Evolutionary conservation across 2,113 vertebrate species (phyloP).

Genomic region (Apodemus speciosus): DNA sequence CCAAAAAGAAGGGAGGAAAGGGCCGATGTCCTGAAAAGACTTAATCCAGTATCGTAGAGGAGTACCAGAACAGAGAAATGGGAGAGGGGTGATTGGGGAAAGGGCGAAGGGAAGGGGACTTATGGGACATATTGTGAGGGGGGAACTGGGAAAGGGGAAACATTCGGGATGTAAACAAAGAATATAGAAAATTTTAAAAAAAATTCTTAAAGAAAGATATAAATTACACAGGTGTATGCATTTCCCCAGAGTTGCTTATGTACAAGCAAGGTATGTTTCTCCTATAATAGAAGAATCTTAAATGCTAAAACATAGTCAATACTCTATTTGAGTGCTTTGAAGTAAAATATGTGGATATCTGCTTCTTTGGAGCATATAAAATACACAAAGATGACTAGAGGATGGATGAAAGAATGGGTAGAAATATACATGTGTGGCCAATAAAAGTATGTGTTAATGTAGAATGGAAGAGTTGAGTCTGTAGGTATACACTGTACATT

Average conservation of each 20-base stretch:
- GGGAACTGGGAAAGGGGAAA: no score
- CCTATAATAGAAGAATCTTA: slow-evolving; percentile 27
- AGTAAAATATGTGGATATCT: neutral
- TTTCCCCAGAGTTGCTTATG: slow-evolving; percentile 9
- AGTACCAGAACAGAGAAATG: no score
- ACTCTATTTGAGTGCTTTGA: neutral
- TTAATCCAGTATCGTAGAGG: no score
- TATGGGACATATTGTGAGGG: no score
- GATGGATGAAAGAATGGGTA: neutral
- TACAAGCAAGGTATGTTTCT: slow-evolving; percentile 12
- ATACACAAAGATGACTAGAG: neutral
- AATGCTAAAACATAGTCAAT: slow-evolving; percentile 40
- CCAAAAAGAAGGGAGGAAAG: no score
- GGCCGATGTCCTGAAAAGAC: no score
- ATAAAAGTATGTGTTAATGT: neutral
- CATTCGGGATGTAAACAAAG: no score
- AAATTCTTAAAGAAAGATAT: no score
- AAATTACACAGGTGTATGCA: neutral
- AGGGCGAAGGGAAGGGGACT: no score
- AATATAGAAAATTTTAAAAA: no score
- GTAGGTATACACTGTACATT: neutral
- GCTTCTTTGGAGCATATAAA: neutral
- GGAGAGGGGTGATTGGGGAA: no score
- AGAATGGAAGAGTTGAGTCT: neutral
- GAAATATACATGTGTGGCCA: neutral